Evolutionary conservation across 2,888 invertebrate species (phyloP), one percentile per base, ranked within the genome.

Genomic region (Muschampia plurimacula): DNA sequence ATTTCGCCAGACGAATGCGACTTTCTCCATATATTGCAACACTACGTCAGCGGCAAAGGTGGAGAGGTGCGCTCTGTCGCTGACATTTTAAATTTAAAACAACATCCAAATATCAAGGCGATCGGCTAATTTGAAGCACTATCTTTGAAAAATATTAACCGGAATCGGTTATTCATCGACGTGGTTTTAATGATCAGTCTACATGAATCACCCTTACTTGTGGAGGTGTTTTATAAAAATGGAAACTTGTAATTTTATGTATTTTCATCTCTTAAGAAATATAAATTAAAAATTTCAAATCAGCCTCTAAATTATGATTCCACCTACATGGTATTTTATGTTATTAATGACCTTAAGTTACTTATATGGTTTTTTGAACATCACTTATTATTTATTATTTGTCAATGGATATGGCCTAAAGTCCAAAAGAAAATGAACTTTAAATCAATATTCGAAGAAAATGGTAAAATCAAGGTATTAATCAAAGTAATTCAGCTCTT

Each of bases 11-110:
- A 82, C 87, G 82, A 85, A 75, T 78, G 82, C 86, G 82, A 89
- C 93, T 94, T 93, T 94, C 93, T 91, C 93, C 85, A 80, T 79
- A 81, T 32, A 32, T 90, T 87, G 91, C 86, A 90, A 92, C 80
- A 75, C 78, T 71, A 75, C 77, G 74, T 64, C 74, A 74, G 72
- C 76, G 67, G 63, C 65, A 65, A 69, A 64, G 67, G 36, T 73
- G 74, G 76, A 74, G 73, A 74, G 72, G 76, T 75, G 72, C 76
- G 77, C 77, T 79, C 80, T 79, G 84, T 62, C 39, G n/a, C 39
- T 88, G 89, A 89, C 89, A 89, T 89, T 86, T 89, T 84, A 86
- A 84, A 78, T 77, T 77, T 79, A 81, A 85, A 84, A 83, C 84
- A 80, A 84, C 83, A 80, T 77, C 84, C 80, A 89, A 92, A 92